A percentile compares a stretch with the other conserved stretches of the same genome.
Conservation (phyloP, 2,113 vertebrate genomes). For the Astatotilapia flaviijosephi region DNA sequence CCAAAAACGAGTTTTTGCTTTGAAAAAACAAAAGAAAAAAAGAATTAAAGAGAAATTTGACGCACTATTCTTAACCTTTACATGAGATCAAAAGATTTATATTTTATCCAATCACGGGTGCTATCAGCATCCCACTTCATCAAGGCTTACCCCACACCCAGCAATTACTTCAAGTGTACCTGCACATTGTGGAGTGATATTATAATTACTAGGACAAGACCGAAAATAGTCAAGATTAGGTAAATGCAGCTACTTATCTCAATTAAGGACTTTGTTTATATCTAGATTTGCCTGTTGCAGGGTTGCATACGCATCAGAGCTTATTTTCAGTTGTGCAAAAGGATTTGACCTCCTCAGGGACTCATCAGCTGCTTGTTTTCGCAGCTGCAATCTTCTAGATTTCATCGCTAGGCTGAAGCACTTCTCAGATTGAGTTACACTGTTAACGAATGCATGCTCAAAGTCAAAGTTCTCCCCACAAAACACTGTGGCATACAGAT, state of each 20-base stretch:
- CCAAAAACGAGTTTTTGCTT: not conserved
- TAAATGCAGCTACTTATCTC: conserved; percentile 13
- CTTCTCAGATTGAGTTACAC: not conserved
- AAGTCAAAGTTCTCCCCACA: not conserved
- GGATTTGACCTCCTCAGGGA: not conserved
- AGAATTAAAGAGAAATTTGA: conserved; percentile 10
- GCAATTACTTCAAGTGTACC: conserved; percentile 23
- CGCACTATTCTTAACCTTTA: conserved; percentile 19
- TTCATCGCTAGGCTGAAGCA: not conserved
- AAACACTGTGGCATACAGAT: not conserved
- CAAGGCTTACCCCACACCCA: conserved; percentile 18
- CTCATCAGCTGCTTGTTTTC: not conserved
- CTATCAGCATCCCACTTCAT: conserved; percentile 24
- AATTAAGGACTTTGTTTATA: conserved; percentile 41
- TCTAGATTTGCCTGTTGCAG: not conserved
- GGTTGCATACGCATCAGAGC: not conserved
- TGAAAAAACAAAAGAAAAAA: not conserved
- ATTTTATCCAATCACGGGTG: not conserved
- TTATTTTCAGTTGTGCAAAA: not conserved
- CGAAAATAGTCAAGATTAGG: conserved; percentile 9
- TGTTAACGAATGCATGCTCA: not conserved
- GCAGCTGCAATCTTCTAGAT: conserved; percentile 1
- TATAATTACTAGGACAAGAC: conserved; percentile 21
- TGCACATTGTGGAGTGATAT: conserved; percentile 26
- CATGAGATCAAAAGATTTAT: not conserved